Evolutionary conservation across 2,797 vertebrate genomes (phyloP), one percentile per base, ranked within the genome.

Genomic region (Muscicapa striata): DNA sequence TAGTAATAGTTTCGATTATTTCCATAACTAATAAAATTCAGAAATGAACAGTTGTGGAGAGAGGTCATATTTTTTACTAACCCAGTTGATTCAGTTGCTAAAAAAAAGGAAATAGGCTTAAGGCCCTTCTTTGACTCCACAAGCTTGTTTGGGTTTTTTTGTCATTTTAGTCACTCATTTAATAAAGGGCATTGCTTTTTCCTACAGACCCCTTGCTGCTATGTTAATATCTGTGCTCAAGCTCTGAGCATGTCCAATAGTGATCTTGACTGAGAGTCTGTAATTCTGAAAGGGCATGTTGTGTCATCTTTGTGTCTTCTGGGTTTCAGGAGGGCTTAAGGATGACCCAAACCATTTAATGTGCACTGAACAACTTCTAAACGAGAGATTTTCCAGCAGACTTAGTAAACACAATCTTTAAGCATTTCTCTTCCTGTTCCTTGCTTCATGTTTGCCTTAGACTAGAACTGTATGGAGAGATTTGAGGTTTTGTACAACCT

Each of bases 181-280:
- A 92, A 83, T 68, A 94, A 83, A 91, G 12, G 49, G 13, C 46
- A 86, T 40, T 84, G 58, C 73, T 89, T 83, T 82, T 89, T 45
- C 80, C 73, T 66, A 11, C 54, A 72, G 69, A 75, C 58, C 66
- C 52, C 89, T 87, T 92, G 95, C 81, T 94, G 94, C 38, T 91
- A 20, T 78, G 76, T 72, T 94, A 96, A 87, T 85, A 64, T 46
- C 48, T 81, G 58, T 57, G 29, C 48, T 88, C 59, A 67, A 73
- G 73, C 69, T 87, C 52, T 76, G 76, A 91, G 66, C 68, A 81
- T 75, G 89, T 83, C 82, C 55, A 80, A 4, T 19, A 93, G 76
- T 58, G 87, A 94, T 83, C 67, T 63, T 63, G 24, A 76, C 45
- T 13, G 30, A 80, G 54, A 89, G 75, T 45, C 34, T 94, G 54